These are phyloP conservation scores for Pseudorhombus dupliciocellatus DNA, from an alignment of 2,113 vertebrate species.

Conservation along the genomic window DNA sequence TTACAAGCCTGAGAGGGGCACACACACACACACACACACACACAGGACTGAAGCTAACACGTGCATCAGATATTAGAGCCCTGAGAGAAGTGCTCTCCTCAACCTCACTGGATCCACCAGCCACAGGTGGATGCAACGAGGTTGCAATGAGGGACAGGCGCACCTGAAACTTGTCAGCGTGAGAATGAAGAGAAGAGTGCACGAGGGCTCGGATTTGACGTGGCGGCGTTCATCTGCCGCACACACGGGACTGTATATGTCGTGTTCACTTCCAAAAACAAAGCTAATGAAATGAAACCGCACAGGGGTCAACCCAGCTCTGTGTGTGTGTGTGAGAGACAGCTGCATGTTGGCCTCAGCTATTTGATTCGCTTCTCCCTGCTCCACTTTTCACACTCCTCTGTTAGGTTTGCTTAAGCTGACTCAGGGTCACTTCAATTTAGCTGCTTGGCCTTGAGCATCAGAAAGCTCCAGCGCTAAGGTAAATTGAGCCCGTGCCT, in stretches of 20 bases:
- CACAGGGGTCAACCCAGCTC: not conserved
- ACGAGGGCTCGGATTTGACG: not conserved
- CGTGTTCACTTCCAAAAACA: not conserved
- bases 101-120: constrained; percentile 67
- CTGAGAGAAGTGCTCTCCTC: constrained; percentile 45
- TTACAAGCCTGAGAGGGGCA: constrained; percentile 60
- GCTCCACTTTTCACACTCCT: constrained; percentile 22
- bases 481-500: constrained; percentile 45
- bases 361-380: constrained; percentile 25
- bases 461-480: constrained; percentile 44
- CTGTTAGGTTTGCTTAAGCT: constrained; percentile 58
- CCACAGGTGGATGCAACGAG: constrained; percentile 61
- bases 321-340: constrained; percentile 37
- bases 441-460: constrained; percentile 54
- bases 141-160: constrained; percentile 36
- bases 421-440: constrained; percentile 73
- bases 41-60: constrained; percentile 22
- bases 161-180: constrained; percentile 17
- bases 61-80: constrained; percentile 52
- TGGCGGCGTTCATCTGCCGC: constrained; percentile 4
- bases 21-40: constrained; percentile 6
- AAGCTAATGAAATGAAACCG: not conserved
- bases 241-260: not conserved
- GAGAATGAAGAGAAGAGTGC: not conserved
- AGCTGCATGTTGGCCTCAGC: constrained; percentile 30